Evolutionary conservation across 2,113 vertebrate genomes (phyloP).

Genomic region (Mohoua ochrocephala): DNA sequence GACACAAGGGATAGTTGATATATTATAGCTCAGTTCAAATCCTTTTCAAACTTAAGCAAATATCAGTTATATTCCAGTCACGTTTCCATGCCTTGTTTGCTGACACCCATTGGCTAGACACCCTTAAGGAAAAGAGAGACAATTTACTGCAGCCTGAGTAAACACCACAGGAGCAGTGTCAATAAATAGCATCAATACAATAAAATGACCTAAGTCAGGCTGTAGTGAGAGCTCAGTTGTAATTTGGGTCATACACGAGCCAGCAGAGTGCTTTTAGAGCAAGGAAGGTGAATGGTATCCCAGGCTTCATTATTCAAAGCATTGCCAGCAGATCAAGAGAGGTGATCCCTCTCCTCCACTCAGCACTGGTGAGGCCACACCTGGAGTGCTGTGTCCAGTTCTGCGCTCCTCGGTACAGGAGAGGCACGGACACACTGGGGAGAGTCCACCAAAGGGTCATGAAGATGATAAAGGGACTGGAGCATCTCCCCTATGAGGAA

Average conservation of each 20-base stretch:
- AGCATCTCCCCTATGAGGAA: neutral
- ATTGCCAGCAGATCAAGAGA: neutral
- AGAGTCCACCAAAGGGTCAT: accelerated
- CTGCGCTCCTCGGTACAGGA: neutral
- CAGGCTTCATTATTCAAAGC: neutral
- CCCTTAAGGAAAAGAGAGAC: neutral
- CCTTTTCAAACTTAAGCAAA: neutral
- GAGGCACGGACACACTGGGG: neutral
- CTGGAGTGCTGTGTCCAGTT: neutral
- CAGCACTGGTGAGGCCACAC: neutral
- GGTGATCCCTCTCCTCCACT: neutral
- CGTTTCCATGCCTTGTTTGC: neutral
- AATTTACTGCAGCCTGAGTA: neutral
- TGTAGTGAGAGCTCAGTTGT: neutral
- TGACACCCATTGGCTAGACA: neutral
- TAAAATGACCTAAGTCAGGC: neutral
- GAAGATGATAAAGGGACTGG: neutral
- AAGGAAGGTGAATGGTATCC: neutral
- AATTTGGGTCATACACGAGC: neutral
- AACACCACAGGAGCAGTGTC: neutral
- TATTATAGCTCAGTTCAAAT: neutral
- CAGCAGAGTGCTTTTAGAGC: neutral
- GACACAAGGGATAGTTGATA: neutral
- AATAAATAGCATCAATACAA: neutral
- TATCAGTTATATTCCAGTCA: neutral